These are phyloP conservation scores for Hemitrygon akajei DNA, from an alignment of 2,797 vertebrate species.

Conservation along the genomic window DNA sequence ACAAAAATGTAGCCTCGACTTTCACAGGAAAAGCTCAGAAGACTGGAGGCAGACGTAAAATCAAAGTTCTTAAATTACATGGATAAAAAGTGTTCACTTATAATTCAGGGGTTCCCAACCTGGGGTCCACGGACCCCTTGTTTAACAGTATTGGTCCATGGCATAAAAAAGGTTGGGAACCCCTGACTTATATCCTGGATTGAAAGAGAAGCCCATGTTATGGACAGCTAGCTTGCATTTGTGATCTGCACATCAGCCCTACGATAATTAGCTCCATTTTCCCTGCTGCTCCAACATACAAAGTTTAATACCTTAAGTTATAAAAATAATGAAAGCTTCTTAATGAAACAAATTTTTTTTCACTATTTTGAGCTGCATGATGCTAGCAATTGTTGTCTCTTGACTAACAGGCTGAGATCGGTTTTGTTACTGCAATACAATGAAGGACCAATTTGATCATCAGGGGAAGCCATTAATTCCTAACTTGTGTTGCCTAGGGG, in stretches of 20 bases:
- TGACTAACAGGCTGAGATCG: neutral
- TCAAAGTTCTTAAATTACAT: slow-evolving; percentile 36
- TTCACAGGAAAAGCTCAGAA: slow-evolving; percentile 40
- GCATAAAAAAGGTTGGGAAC: too few species aligned
- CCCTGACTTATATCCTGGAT: slow-evolving; percentile 38
- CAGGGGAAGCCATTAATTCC: neutral
- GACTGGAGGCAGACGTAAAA: slow-evolving; percentile 39
- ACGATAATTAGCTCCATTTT: slow-evolving; percentile 34
- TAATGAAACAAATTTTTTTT: neutral
- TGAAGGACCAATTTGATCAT: neutral
- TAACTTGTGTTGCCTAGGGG: neutral
- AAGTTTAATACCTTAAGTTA: neutral
- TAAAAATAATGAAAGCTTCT: neutral
- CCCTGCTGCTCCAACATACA: slow-evolving; percentile 30
- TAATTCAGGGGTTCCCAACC: too few species aligned
- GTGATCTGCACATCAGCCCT: slow-evolving; percentile 31
- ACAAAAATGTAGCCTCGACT: slow-evolving; percentile 39
- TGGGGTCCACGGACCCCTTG: too few species aligned
- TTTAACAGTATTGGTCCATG: too few species aligned
- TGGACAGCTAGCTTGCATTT: neutral
- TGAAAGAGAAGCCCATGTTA: neutral
- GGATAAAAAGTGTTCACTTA: slow-evolving; percentile 10
- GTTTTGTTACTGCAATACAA: neutral
- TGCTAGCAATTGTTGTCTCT: neutral
- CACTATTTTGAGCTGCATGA: neutral